Conservation (phyloP, 2,888 invertebrate genomes). For the Crocallis elinguaria region DNA sequence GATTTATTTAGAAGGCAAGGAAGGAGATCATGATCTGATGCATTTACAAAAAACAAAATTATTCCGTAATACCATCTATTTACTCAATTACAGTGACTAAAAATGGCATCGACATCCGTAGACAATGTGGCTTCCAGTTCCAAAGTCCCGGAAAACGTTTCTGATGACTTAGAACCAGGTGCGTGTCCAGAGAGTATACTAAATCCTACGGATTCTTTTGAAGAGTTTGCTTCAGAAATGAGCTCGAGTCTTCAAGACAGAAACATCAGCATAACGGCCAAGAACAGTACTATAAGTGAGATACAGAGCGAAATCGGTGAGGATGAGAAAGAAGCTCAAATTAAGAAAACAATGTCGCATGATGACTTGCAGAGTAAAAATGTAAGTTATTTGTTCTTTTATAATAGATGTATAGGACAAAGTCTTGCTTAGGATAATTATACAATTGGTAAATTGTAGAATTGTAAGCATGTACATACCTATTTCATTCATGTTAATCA, state of each 20-base stretch:
- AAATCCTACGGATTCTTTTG: conserved; percentile 88
- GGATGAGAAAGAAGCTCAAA: conserved; percentile 55
- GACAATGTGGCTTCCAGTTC: conserved; percentile 48
- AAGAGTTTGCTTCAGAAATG: conserved; percentile 88
- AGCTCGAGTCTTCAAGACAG: conserved; percentile 86
- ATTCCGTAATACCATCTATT: not conserved
- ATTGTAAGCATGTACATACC: too few relatives aligned
- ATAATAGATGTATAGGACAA: too few relatives aligned
- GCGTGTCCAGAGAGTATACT: conserved; percentile 87
- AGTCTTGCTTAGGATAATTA: too few relatives aligned
- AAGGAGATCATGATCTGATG: not conserved
- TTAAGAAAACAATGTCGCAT: conserved; percentile 66
- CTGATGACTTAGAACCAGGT: conserved; percentile 72
- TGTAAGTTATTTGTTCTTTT: conserved; percentile 49
- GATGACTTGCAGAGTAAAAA: conserved; percentile 73
- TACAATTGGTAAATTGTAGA: too few relatives aligned
- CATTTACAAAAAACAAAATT: not conserved
- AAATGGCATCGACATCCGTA: conserved; percentile 76
- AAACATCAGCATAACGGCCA: conserved; percentile 72
- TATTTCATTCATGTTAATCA: too few relatives aligned
- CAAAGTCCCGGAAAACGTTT: conserved; percentile 48
- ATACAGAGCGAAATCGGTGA: conserved; percentile 84
- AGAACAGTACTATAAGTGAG: conserved; percentile 84
- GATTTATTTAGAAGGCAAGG: not conserved
- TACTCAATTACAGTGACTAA: conserved; percentile 2